Conservation (phyloP, 2,888 invertebrate species). For the Idaea biselata region DNA sequence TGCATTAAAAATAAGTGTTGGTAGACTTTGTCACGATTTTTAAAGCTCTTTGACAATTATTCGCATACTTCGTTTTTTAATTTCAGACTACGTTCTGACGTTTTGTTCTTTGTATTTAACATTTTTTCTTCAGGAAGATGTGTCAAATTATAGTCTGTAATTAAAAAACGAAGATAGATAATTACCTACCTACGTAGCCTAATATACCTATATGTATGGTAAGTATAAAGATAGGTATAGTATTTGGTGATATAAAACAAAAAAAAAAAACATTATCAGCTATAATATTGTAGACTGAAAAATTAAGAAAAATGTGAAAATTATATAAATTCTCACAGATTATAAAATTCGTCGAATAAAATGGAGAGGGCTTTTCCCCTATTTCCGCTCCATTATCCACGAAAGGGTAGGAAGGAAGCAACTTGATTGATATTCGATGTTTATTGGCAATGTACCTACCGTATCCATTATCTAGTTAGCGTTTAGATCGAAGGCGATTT, state of each 20-base stretch:
- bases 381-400: constrained; percentile 36
- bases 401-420: constrained; percentile 38
- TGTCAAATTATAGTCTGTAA: too few relatives aligned
- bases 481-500: neutral
- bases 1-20: neutral
- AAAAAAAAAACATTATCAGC: too few relatives aligned
- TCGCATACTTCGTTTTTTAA: neutral
- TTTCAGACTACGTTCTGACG: neutral
- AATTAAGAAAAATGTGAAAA: neutral
- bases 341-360: neutral
- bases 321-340: neutral
- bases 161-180: too few relatives aligned
- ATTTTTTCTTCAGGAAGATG: too few relatives aligned
- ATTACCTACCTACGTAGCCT: too few relatives aligned
- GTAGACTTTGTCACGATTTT: neutral
- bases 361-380: neutral
- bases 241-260: too few relatives aligned
- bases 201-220: too few relatives aligned
- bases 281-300: too few relatives aligned
- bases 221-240: too few relatives aligned
- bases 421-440: constrained; percentile 49
- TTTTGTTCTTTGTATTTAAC: too few relatives aligned
- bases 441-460: constrained; percentile 41
- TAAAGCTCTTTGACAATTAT: neutral
- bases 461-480: constrained; percentile 19